Base-by-base conservation (phyloP, 2,888 invertebrate genomes). In the Lasioglossum oenotherae region DNA sequence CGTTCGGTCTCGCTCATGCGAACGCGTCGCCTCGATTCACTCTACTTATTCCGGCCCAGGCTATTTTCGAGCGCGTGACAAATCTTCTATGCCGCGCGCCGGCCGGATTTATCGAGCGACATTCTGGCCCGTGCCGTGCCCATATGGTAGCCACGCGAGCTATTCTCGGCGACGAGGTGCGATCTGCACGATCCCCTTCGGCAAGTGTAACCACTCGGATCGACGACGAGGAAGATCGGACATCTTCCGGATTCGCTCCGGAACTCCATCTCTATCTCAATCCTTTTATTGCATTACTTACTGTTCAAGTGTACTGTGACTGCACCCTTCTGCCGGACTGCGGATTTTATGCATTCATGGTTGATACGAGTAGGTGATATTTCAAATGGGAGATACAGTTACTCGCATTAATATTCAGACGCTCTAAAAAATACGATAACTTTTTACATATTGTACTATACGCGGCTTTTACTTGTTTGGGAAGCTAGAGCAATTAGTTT, bases 21-120 rank as follows among this genome's bases (percentile, higher is more conserved):
- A 46, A 16, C 38, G 35, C 23, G 12, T 57, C 49, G 78, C 77
- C 0, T 31, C 85, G 67, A 31, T 69, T 74, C 76, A n/a, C 78
- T 86, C 81, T 90, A 85, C 90, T 87, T 87, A 84, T 88, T 89
- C 88, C 86, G 72, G 85, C 60, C 23, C 3, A 23, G 88, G 88
- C 91, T 91, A 91, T 91, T 91, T 91, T 88, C 86, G 88, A 74
- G 82, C 89, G 82, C 92, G 90, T 90, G 90, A 90, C 90, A 90
- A 90, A 90, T 91, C 90, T 49, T 91, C 86, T 86, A 81, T 64
- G 85, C 83, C 38, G 69, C 16, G 12, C 31, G 64, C 64, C 67
- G 82, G 87, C 88, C 81, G 83, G 89, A 90, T 90, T 91, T 91
- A 90, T 90, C 90, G 90, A 89, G 86, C 89, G 90, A 91, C 90